These are phyloP conservation scores for Phasianus colchicus DNA, from an alignment of 2,113 vertebrate species.

Conservation along the genomic window DNA sequence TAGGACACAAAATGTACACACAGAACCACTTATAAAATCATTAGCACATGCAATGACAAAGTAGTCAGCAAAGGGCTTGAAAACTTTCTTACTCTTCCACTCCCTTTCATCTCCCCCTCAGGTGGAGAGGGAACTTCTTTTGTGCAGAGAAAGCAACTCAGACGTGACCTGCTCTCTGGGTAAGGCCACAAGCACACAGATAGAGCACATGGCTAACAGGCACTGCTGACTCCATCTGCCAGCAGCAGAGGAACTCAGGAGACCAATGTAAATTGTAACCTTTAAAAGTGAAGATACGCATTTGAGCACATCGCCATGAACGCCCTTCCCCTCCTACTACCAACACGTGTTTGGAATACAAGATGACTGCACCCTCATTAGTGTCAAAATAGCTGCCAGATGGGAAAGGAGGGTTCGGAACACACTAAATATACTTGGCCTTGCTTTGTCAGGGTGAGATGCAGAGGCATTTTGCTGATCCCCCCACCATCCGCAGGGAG, in stretches of 20 bases:
- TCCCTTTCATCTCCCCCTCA: neutral
- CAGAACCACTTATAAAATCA: neutral
- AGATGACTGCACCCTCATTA: neutral
- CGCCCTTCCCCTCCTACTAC: constrained; percentile 2
- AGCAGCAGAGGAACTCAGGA: neutral
- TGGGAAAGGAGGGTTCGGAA: neutral
- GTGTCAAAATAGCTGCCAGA: rapidly evolving
- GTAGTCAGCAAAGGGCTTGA: neutral
- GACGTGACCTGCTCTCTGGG: neutral
- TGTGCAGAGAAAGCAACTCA: neutral
- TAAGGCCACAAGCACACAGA: neutral
- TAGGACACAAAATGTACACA: neutral
- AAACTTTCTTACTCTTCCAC: neutral
- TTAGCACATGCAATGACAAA: neutral
- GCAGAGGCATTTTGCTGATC: neutral
- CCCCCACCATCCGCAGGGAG: neutral
- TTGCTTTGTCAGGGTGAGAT: neutral
- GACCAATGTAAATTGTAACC: constrained; percentile 18
- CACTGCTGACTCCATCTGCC: constrained; percentile 26
- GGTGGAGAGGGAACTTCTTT: neutral
- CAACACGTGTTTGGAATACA: neutral
- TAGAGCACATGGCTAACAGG: neutral
- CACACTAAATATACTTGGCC: neutral
- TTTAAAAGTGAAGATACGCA: neutral
- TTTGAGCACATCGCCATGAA: neutral